Percentiles rank a stretch among this genome's conserved stretches.
Evolutionary conservation across 2,797 vertebrate genomes (phyloP).

Genomic region (Tokudaia muenninki): DNA sequence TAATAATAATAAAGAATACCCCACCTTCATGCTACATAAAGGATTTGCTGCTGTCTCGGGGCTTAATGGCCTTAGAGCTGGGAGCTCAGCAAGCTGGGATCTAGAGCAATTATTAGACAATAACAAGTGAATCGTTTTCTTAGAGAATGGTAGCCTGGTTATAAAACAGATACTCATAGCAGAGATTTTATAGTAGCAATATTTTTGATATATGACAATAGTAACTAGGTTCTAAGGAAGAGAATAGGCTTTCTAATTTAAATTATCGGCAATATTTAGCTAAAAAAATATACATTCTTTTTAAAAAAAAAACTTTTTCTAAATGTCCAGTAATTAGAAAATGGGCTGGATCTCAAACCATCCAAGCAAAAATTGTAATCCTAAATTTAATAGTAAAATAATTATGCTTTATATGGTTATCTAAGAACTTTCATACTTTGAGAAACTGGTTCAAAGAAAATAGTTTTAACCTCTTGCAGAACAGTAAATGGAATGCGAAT

Average conservation of each 20-base stretch:
- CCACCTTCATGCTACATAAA: not conserved
- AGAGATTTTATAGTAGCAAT: constrained; percentile 12
- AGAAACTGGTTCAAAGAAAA: not conserved
- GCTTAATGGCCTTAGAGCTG: constrained; percentile 67
- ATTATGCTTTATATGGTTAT: not conserved
- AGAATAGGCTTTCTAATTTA: not conserved
- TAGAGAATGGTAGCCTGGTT: not conserved
- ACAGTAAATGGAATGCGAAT: not conserved
- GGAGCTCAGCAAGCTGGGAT: constrained; percentile 51
- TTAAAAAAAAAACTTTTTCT: not conserved
- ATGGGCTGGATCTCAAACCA: not conserved
- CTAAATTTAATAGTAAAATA: not conserved
- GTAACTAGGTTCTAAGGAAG: not conserved
- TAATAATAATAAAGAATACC: not conserved
- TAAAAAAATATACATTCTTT: not conserved
- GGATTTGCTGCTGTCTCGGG: not conserved
- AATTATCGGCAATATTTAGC: not conserved
- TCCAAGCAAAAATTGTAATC: not conserved
- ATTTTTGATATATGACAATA: not conserved
- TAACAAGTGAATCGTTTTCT: not conserved
- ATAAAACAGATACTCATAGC: not conserved
- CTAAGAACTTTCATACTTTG: not conserved
- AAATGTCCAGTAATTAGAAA: not conserved
- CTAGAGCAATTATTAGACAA: not conserved
- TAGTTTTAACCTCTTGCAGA: not conserved